Evolutionary conservation across 2,888 invertebrate species (phyloP).

Genomic region (Thecophora atra): DNA sequence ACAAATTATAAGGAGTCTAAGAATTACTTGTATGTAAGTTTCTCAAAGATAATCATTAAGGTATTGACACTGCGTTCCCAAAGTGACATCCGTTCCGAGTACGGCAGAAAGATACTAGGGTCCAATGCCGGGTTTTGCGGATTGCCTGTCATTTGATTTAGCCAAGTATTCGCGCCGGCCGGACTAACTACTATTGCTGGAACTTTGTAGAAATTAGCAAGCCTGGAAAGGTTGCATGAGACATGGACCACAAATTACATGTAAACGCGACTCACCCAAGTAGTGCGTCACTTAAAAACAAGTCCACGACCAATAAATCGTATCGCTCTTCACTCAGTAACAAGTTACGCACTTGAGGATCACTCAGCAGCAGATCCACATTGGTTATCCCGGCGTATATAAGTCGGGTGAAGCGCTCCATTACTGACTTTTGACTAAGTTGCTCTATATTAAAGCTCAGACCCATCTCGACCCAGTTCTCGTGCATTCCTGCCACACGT

Average conservation of each 20-base stretch:
- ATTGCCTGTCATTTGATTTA: constrained; percentile 67
- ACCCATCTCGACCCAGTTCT: constrained; percentile 64
- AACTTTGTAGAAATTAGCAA: constrained; percentile 60
- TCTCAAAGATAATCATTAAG: constrained; percentile 62
- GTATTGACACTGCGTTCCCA: constrained; percentile 65
- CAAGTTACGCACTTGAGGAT: constrained; percentile 54
- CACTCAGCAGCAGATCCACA: constrained; percentile 59
- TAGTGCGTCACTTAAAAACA: constrained; percentile 67
- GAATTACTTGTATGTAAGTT: constrained; percentile 61
- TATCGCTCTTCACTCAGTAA: constrained; percentile 57
- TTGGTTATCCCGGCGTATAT: constrained; percentile 63
- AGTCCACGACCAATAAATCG: constrained; percentile 65
- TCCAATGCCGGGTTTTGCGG: constrained; percentile 67
- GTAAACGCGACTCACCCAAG: constrained; percentile 57
- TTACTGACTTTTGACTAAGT: constrained; percentile 58
- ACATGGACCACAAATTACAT: not conserved
- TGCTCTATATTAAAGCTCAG: constrained; percentile 59
- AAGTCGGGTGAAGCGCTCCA: constrained; percentile 61
- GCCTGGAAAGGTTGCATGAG: constrained; percentile 48
- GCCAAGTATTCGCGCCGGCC: constrained; percentile 66
- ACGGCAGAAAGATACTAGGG: constrained; percentile 65
- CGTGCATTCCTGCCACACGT: constrained; percentile 55
- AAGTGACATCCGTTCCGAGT: constrained; percentile 66
- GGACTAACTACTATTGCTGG: constrained; percentile 65
- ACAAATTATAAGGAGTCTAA: not conserved